Evolutionary conservation across 2,113 vertebrate genomes (phyloP).

Genomic region (Malurus melanocephalus): DNA sequence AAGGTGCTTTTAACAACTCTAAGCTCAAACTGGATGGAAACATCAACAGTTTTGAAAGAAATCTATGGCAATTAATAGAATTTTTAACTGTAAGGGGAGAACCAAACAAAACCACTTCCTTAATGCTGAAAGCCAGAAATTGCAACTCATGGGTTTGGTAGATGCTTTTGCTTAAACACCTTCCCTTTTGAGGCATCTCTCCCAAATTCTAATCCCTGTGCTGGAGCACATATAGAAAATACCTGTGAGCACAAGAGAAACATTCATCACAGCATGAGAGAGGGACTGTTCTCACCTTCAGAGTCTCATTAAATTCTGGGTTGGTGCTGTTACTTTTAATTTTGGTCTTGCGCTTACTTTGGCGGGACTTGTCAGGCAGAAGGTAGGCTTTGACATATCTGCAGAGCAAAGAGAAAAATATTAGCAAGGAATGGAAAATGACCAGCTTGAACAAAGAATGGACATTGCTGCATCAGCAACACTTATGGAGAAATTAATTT

Average conservation of each 20-base stretch:
- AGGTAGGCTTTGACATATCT: constrained; percentile 97
- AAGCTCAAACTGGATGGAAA: not conserved
- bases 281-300: constrained; percentile 79
- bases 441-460: not conserved
- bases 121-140: not conserved
- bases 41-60: not conserved
- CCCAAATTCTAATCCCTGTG: not conserved
- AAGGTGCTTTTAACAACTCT: not conserved
- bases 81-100: not conserved
- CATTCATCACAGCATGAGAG: not conserved
- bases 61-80: not conserved
- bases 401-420: not conserved
- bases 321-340: constrained; percentile 89
- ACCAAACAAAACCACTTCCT: not conserved
- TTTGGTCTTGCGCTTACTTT: constrained; percentile 95
- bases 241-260: not conserved
- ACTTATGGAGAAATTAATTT: not conserved
- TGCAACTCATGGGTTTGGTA: not conserved
- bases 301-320: constrained; percentile 90
- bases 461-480: not conserved
- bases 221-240: not conserved
- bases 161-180: not conserved
- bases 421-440: not conserved
- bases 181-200: not conserved
- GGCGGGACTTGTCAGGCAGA: constrained; percentile 92